Base-by-base conservation (phyloP, 2,113 vertebrate genomes). In the Gnathonemus echidnorhynchus region DNA sequence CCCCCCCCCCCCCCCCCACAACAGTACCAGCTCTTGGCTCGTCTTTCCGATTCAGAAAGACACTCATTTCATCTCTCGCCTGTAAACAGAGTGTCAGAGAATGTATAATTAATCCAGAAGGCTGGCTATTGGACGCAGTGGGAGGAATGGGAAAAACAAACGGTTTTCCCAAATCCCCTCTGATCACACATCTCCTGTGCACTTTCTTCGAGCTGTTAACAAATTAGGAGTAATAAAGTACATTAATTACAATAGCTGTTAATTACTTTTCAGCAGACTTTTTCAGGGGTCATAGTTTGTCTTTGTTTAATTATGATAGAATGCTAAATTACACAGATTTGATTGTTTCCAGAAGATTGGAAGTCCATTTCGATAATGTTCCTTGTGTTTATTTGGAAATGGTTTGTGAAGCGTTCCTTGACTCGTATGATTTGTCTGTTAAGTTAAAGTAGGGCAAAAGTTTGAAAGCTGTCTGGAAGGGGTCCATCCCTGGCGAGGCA, bases 341-440 rank as follows among this genome's bases (percentile, higher is more conserved):
- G 94, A 93, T 96, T 95, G 95, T 95, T 95, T 92, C 90, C 91
- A 88, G 91, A 94, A 93, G 94, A 95, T 91, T 92, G 92, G 92
- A 93, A 92, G 89, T 95, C 92, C 91, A 89, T 92, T 92, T 92
- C 52, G 66, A 66, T 92, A 92, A 91, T 91, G 83, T 91, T 94
- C 92, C 92, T 91, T 88, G 88, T 80, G 91, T 88, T 93, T 93
- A 88, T 70, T 62, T 90, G 42, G 42, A 88, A n/a, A 31, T 8
- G 27, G 48, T 27, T 52, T 52, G 42, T 58, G 19, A 66, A 46
- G 53, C 1, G 19, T 39, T 87, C 31, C 45, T 35, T 7, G 62
- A 13, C 31, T 35, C 45, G 3, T 87, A 48, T n/a, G 9, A 27
- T 87, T 66, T 62, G 13, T 15, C 19, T 49, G 52, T 53, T 53